Evolutionary conservation across 2,888 invertebrate genomes (phyloP).

Genomic region (Volucella inflata): DNA sequence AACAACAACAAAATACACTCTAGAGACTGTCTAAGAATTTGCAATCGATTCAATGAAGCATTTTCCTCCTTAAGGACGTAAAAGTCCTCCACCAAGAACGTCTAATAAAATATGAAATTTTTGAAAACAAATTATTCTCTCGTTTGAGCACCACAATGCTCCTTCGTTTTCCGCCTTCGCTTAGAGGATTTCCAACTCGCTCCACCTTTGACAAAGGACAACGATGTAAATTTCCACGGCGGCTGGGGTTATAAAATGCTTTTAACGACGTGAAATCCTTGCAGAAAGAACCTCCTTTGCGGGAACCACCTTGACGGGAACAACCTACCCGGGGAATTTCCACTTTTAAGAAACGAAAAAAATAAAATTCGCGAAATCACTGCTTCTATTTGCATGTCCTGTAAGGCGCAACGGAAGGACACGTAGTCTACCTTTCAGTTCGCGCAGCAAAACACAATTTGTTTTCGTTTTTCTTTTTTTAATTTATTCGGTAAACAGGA

Average conservation of each 20-base stretch:
- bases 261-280: conserved; percentile 46
- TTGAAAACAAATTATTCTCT: conserved; percentile 28
- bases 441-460: no score
- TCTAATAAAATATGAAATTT: conserved; percentile 39
- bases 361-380: conserved; percentile 4
- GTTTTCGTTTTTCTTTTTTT: background rate
- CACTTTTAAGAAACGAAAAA: no score
- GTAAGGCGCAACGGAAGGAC: no score
- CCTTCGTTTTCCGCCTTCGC: background rate
- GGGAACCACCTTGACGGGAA: no score
- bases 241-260: conserved; percentile 48
- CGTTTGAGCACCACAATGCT: background rate
- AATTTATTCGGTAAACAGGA: background rate
- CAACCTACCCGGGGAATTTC: no score
- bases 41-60: conserved; percentile 8
- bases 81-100: conserved; percentile 6
- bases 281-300: conserved; percentile 1
- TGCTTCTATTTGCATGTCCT: background rate
- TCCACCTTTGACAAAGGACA: conserved; percentile 13
- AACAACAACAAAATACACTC: background rate
- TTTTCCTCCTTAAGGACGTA: conserved; percentile 16
- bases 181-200: conserved; percentile 19
- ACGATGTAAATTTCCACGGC: conserved; percentile 31
- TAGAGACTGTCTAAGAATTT: background rate
- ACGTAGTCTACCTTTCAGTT: no score